Percentiles rank a stretch among this genome's conserved stretches.
Conservation (phyloP, 2,888 invertebrate genomes). For the Stegophylla sp. region DNA sequence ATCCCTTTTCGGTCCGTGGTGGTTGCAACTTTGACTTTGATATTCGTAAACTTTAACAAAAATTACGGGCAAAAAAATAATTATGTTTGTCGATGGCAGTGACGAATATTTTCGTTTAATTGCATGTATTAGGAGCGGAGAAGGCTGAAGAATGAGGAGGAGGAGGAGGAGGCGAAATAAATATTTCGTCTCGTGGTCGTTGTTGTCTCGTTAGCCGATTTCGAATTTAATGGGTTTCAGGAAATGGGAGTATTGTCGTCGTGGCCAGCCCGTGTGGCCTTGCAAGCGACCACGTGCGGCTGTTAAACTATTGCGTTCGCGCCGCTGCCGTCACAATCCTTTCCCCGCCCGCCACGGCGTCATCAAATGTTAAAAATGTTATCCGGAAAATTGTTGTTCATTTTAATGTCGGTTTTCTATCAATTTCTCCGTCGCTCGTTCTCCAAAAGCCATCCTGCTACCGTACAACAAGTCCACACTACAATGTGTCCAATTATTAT, state of each 20-base stretch:
- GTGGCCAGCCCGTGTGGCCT: conserved; percentile 25
- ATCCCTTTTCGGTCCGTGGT: not conserved
- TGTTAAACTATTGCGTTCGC: conserved; percentile 10
- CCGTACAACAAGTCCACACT: too few relatives aligned
- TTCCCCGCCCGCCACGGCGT: not conserved
- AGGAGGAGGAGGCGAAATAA: conserved; percentile 11
- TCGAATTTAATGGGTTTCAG: conserved; percentile 51
- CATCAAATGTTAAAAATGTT: not conserved
- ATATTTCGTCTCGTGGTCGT: conserved; percentile 36
- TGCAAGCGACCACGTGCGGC: conserved; percentile 42
- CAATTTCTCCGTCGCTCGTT: too few relatives aligned
- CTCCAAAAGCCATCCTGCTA: too few relatives aligned
- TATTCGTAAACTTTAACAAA: not conserved
- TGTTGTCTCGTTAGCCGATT: conserved; percentile 51
- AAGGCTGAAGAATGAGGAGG: not conserved
- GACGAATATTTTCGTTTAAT: conserved; percentile 9
- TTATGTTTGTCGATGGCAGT: not conserved
- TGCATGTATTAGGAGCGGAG: not conserved
- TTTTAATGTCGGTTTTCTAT: too few relatives aligned
- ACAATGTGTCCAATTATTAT: too few relatives aligned
- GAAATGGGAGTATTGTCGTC: conserved; percentile 31
- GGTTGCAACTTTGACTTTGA: not conserved
- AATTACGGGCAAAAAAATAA: too few relatives aligned
- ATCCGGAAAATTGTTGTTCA: not conserved
- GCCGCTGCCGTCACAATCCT: conserved; percentile 21